Conservation (phyloP, 2,113 vertebrate genomes). For the Morone chrysops region DNA sequence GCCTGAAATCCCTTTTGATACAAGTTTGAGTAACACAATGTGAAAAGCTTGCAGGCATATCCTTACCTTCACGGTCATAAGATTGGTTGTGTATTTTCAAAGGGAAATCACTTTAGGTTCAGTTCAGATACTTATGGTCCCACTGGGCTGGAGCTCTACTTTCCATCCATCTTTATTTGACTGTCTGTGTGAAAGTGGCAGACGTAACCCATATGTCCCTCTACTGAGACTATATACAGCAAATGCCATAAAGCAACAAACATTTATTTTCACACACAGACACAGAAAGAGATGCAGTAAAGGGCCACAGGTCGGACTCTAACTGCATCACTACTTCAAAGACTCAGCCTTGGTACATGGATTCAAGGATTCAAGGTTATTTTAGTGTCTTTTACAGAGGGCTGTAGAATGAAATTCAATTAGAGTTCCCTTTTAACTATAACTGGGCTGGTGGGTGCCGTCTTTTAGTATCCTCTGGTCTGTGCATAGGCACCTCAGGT, state of each 20-base stretch:
- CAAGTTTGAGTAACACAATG: not conserved
- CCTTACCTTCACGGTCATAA: not conserved
- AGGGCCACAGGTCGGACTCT: too few relatives aligned
- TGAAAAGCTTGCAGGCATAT: not conserved
- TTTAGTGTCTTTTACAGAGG: too few relatives aligned
- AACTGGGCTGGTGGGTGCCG: too few relatives aligned
- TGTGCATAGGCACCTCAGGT: too few relatives aligned
- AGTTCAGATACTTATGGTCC: not conserved
- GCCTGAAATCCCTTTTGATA: not conserved
- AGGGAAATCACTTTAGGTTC: not conserved
- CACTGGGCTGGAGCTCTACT: not conserved
- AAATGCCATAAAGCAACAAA: not conserved
- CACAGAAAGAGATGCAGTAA: too few relatives aligned
- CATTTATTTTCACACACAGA: not conserved
- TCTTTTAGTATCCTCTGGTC: too few relatives aligned
- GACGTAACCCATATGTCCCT: not conserved
- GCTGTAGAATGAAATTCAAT: too few relatives aligned
- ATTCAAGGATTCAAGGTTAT: too few relatives aligned
- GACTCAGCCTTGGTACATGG: too few relatives aligned
- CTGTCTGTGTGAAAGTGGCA: not conserved
- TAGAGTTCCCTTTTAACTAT: too few relatives aligned
- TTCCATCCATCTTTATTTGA: conserved; percentile 13
- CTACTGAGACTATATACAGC: not conserved
- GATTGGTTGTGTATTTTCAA: not conserved
- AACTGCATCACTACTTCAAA: too few relatives aligned